Base-by-base conservation (phyloP, 2,888 invertebrate species). In the Rhyacophila evoluta region DNA sequence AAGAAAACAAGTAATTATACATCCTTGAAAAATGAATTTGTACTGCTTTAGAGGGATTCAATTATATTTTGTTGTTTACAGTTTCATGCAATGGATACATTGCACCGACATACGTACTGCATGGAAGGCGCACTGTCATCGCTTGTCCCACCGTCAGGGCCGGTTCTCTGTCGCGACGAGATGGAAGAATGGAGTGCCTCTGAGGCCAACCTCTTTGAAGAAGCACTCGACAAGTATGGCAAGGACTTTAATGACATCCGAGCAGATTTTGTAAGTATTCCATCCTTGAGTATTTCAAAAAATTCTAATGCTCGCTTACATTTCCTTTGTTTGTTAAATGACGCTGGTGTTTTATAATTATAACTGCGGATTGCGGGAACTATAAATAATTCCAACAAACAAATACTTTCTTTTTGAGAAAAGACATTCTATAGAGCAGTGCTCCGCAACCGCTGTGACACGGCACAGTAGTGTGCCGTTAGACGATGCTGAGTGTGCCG, bases 101-200 rank as follows among this genome's bases (percentile, higher is more conserved):
- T 98, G 84, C 98, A 98, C 91, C 94, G 95, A 87, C 96, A 97
- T 85, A 92, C 91, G 80, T 99, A 99, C 89, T 96, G 98, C 87
- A 92, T 98, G 86, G 95, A 97, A 83, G 92, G 94, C 85, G 96
- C 98, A 79, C 93, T 98, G 87, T 95, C 96, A 84, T 96, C 97
- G 77, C 91, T 99, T 85, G 98, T 98, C 86, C 98, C 98, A 79
- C 94, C 95, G 83, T 96, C 96, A 83, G 98, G 98, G 12, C 99
- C 99, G 25, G 97, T 98, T 84, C 92, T 99, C 83, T 97, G 97
- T 88, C 93, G 98, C 83, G 99, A 99, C 90, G 99, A 99, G 91
- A 98, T 99, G 95, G 99, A 99, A 90, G 99, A 99, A 89, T 99
- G 99, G 99, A 98, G 98, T 84, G 98, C 99, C 67, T 97, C 98